Base-by-base conservation (phyloP, 1,140 invertebrate species). In the Calephelis nemesis region DNA sequence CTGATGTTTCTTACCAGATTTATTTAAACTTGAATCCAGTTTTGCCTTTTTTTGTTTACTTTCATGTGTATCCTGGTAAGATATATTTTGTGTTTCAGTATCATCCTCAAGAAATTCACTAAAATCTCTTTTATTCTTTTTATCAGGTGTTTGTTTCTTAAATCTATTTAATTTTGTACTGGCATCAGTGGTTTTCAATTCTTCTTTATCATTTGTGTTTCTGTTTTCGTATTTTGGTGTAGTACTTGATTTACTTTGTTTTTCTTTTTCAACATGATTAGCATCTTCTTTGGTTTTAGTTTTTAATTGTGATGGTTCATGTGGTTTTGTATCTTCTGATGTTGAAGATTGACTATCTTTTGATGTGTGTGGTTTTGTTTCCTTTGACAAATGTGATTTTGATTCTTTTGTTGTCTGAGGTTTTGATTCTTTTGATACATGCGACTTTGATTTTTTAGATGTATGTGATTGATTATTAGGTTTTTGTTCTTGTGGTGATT, bases 11-110 rank as follows among this genome's bases (percentile, higher is more conserved):
- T 67, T 82, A 90, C 88, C 82, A 71, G 85, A 85, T 63, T 89
- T 82, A 84, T 90, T 88, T 11, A 90, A 66, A 67, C 82, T 86
- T 66, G 76, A 78, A 65, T 89, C 76, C 48, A 83, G 42, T 76
- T 86, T 85, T 68, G 62, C 77, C 75, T 73, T 84, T 71, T 74
- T 83, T 63, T 68, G 73, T 69, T 70, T 80, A 39, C 72, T 60
- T 48, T 70, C 54, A 54, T 67, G 68, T 42, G 69, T 78, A 69
- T 79, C 81, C 65, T 78, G 70, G 70, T 78, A 73, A 68, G 70
- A 81, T 50, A 78, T 71, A 70, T 78, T 82, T 77, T 69, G 63
- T n/a, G 75, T 63, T 54, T 74, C 74, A 67, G 77, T 65, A 49
- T 74, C 72, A 69, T 76, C 68, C 48, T 76, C 78, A 68, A 88